Evolutionary conservation across 92 coral and sea anemone species (phyloP), one percentile per base, ranked within the genome.

Genomic region (Porites evermanni): DNA sequence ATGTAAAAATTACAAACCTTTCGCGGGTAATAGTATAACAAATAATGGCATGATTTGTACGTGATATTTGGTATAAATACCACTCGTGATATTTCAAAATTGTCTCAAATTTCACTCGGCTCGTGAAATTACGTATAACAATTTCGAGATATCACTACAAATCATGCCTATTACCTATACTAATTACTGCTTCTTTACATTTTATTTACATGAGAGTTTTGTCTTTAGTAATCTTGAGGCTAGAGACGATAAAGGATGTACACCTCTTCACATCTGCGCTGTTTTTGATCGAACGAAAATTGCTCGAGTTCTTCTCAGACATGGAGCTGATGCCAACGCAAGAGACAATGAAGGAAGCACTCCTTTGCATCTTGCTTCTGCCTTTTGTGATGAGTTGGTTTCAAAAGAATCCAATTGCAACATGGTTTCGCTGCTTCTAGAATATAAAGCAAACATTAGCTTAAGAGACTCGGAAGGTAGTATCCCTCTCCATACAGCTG

Each of bases 161-260:
- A 23, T 23, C 24, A 23, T 23, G 24, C 24, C 24, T 23, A 23
- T 23, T 23, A 23, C 24, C 24, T 23, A 29, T 26, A 10, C 2
- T 51, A 26, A n/a, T 71, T 29, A 29, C 38, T 29, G 38, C 38
- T 29, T 1, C 38, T 2, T 29, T 29, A 29, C 17, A 0, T 9
- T 12, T 72, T 51, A 1, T 5, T 6, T 6, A 50, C 52, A 3
- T n/a, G 19, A n/a, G 50, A 7, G 19, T 50, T 18, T 76, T 23
- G 16, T 76, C 59, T 58, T 51, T 53, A 76, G 80, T 56, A 76
- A 58, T 56, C 80, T 76, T 2, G 80, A 76, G 47, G 80, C 14
- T 56, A 51, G n/a, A 64, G 83, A 79, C 61, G 20, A 12, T 47
- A 79, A 79, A 79, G 83, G 83, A 12, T 64, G 72, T 20, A 79